phyloP scores from a whole-genome alignment of 2,888 invertebrate species.

The Callyntrura sp. region DNA sequence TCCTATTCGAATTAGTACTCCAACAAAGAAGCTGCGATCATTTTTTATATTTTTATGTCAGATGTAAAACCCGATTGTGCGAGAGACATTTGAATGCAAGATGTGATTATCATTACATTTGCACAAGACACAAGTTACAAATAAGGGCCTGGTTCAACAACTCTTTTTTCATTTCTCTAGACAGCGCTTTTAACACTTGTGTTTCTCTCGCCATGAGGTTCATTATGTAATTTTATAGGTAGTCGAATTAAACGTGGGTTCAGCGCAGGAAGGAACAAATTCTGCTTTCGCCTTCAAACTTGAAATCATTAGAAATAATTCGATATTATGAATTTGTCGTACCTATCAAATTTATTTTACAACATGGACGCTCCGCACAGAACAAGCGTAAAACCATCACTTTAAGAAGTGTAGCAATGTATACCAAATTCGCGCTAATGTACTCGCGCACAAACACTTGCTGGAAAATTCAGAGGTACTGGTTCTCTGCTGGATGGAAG shows the following conservation, averaged over 20 bases:
- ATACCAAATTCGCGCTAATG: no score
- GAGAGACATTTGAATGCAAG: background rate
- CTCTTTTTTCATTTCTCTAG: constrained; percentile 1
- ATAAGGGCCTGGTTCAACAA: constrained; percentile 57
- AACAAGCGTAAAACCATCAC: background rate
- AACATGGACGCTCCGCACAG: background rate
- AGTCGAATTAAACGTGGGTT: constrained; percentile 20
- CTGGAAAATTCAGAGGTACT: constrained; percentile 20
- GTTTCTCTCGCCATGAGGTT: constrained; percentile 9
- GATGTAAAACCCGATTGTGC: background rate
- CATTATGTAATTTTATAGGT: constrained; percentile 33
- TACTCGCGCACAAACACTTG: no score
- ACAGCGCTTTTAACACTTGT: background rate
- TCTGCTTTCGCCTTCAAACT: background rate
- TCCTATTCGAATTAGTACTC: no score
- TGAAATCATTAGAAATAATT: constrained; percentile 25
- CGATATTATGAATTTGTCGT: constrained; percentile 22
- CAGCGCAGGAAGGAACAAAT: background rate
- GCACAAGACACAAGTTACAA: constrained; percentile 40
- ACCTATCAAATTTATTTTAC: constrained; percentile 7
- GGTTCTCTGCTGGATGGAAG: constrained; percentile 33
- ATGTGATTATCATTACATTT: constrained; percentile 19
- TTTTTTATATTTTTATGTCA: constrained; percentile 20
- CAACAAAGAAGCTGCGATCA: background rate
- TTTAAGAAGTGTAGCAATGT: no score